These are phyloP conservation scores for Empidonax alnorum DNA, from an alignment of 2,113 vertebrate species.

Conservation along the genomic window DNA sequence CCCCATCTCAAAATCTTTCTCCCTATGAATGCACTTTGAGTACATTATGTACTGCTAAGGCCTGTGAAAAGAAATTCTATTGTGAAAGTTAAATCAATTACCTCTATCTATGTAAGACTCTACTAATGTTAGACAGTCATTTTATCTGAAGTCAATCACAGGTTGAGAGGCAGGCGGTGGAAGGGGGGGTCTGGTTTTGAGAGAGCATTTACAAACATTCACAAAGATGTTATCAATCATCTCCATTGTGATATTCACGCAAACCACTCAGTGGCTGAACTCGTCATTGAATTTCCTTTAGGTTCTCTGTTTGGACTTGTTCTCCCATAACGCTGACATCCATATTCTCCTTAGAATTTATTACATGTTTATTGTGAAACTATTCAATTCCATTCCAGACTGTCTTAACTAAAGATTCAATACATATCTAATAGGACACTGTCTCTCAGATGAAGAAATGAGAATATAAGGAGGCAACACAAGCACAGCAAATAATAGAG, in stretches of 20 bases:
- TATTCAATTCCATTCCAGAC: not conserved
- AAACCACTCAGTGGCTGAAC: not conserved
- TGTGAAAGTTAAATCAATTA: constrained; percentile 5
- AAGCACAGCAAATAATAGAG: not conserved
- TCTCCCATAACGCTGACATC: not conserved
- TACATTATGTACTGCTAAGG: not conserved
- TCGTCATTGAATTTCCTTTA: not conserved
- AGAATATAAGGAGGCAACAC: not conserved
- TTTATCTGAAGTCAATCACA: not conserved
- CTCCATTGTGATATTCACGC: not conserved
- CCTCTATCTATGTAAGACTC: not conserved
- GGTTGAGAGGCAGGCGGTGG: not conserved
- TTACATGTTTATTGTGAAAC: not conserved
- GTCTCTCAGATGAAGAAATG: not conserved
- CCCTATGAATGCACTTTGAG: not conserved
- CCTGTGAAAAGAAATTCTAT: not conserved
- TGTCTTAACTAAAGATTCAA: not conserved
- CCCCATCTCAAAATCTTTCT: not conserved
- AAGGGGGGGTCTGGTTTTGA: not conserved
- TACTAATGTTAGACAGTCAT: not conserved
- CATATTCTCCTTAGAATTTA: not conserved
- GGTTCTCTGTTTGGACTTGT: not conserved
- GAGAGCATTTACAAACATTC: not conserved
- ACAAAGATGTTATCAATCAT: not conserved
- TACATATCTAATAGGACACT: not conserved